Evolutionary conservation across 2,797 vertebrate genomes (phyloP).

Genomic region (Atherinosoma microstoma): DNA sequence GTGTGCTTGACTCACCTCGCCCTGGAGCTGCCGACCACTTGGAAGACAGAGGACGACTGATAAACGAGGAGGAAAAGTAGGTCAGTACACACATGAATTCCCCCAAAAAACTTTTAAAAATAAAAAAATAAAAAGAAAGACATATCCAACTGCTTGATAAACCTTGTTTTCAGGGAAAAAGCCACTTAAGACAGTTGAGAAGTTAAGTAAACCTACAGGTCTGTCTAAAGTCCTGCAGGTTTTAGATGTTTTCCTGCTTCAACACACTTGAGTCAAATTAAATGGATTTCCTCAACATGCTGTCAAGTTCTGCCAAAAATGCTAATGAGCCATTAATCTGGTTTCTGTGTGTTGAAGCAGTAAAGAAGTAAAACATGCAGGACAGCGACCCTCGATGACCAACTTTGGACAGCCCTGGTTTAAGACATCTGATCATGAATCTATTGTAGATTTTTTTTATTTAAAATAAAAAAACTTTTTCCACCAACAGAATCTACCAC

Average conservation of each 20-base stretch:
- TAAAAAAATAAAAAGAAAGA: background rate
- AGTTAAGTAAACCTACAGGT: background rate
- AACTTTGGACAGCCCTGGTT: background rate
- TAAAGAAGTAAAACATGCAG: background rate
- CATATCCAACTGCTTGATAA: too few relatives aligned
- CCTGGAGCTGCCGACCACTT: conserved; percentile 93
- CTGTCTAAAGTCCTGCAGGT: too few relatives aligned
- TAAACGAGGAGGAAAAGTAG: conserved; percentile 36
- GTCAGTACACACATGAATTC: conserved; percentile 37
- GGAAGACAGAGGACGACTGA: conserved; percentile 91
- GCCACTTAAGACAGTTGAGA: background rate
- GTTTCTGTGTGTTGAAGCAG: background rate
- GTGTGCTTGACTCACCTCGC: conserved; percentile 85
- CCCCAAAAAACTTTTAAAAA: background rate
- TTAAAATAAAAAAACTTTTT: too few relatives aligned
- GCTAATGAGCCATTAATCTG: background rate
- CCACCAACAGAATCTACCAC: too few relatives aligned
- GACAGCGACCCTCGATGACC: too few relatives aligned
- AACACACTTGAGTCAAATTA: too few relatives aligned
- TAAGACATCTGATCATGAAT: too few relatives aligned
- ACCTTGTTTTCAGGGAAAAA: background rate
- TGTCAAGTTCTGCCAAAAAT: too few relatives aligned
- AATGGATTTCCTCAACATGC: too few relatives aligned
- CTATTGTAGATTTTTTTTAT: too few relatives aligned
- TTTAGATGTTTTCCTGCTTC: too few relatives aligned